Percentiles rank a stretch among this genome's conserved stretches.
Evolutionary conservation across 1,140 invertebrate genomes (phyloP).

Genomic region (Pygmarrhopalites habei): DNA sequence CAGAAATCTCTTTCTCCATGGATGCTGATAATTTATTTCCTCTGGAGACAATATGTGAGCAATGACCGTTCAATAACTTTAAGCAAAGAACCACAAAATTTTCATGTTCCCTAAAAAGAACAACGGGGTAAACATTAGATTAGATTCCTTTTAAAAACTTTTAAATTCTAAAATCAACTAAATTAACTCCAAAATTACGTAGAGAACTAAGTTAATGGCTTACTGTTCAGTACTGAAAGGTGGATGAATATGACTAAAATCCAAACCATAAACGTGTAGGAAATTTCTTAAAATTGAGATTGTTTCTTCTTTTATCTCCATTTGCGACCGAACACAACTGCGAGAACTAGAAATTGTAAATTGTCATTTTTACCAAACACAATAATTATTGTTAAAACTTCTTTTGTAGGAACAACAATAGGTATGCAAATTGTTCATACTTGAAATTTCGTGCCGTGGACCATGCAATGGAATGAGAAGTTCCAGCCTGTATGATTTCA

Average conservation of each 20-base stretch:
- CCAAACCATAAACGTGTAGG: conserved; percentile 50
- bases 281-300: conserved; percentile 53
- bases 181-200: too few relatives aligned
- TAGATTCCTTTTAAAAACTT: too few relatives aligned
- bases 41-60: conserved; percentile 45
- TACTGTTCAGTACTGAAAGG: conserved; percentile 29
- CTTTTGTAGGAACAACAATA: too few relatives aligned
- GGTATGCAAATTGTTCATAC: too few relatives aligned
- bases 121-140: too few relatives aligned
- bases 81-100: conserved; percentile 55
- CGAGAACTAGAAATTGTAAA: too few relatives aligned
- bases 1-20: conserved; percentile 19
- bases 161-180: too few relatives aligned
- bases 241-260: conserved; percentile 17
- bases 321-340: too few relatives aligned
- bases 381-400: too few relatives aligned
- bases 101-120: conserved; percentile 50
- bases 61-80: conserved; percentile 54
- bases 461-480: conserved; percentile 62
- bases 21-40: not conserved
- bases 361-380: too few relatives aligned
- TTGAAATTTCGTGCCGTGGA: conserved; percentile 51
- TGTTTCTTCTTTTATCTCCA: conserved; percentile 57
- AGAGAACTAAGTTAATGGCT: too few relatives aligned
- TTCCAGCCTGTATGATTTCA: too few relatives aligned